Evolutionary conservation across 1,140 invertebrate species (phyloP).

Genomic region (Cecropterus lyciades): DNA sequence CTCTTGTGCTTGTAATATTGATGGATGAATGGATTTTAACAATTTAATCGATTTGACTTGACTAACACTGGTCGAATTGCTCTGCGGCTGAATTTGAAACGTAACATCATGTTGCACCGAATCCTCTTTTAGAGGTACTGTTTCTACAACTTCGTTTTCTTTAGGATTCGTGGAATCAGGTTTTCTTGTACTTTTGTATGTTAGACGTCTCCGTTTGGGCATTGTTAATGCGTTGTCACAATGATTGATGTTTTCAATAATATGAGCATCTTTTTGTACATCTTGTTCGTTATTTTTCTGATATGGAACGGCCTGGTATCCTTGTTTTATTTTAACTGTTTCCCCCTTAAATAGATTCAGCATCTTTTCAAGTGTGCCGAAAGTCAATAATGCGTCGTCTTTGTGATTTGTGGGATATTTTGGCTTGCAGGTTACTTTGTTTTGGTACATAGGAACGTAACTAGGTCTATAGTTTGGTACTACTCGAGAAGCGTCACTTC

Average conservation of each 20-base stretch:
- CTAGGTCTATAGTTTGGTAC: too few relatives aligned
- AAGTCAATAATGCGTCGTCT: slow-evolving; percentile 10
- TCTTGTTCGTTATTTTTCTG: background rate
- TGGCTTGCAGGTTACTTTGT: background rate
- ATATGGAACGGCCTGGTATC: background rate
- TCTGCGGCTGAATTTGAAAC: background rate
- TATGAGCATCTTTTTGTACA: too few relatives aligned
- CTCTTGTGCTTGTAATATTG: slow-evolving; percentile 35
- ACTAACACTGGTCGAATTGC: background rate
- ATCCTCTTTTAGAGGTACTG: background rate
- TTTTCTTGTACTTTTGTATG: too few relatives aligned
- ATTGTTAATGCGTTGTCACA: too few relatives aligned
- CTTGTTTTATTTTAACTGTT: background rate
- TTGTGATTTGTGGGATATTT: background rate
- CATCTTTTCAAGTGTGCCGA: slow-evolving; percentile 5
- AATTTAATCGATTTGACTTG: slow-evolving; percentile 39
- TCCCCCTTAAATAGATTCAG: slow-evolving; percentile 1
- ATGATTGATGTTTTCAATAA: too few relatives aligned
- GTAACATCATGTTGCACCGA: background rate
- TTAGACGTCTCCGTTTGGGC: too few relatives aligned
- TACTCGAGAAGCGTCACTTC: too few relatives aligned
- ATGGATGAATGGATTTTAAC: slow-evolving; percentile 34
- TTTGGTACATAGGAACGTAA: background rate
- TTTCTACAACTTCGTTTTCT: too few relatives aligned
- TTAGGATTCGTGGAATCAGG: background rate